Percentiles rank a stretch among this genome's conserved stretches.
These are phyloP conservation scores for Aphaenogaster rudis DNA, from an alignment of 1,140 invertebrate species.

Conservation along the genomic window DNA sequence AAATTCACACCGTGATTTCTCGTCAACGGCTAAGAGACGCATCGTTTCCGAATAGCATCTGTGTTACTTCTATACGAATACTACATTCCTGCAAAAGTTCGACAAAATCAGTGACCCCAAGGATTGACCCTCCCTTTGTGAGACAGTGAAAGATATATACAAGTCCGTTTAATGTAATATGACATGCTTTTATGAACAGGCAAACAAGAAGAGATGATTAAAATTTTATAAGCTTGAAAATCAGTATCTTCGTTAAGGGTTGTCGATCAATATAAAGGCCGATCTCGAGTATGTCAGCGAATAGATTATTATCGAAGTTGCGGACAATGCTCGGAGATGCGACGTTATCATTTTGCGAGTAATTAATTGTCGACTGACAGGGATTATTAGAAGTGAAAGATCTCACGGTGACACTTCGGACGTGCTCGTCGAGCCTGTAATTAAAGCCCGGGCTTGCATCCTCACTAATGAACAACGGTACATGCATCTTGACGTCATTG, in stretches of 20 bases:
- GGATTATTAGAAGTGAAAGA: constrained; percentile 57
- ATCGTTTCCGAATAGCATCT: no score
- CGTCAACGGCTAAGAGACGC: no score
- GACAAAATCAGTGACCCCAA: no score
- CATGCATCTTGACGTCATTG: constrained; percentile 35
- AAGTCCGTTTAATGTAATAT: not conserved
- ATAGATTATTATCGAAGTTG: constrained; percentile 37
- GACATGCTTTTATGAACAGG: not conserved
- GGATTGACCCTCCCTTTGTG: no score
- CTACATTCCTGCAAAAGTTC: no score
- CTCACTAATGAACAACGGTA: constrained; percentile 47
- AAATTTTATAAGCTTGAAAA: not conserved
- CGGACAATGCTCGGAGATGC: constrained; percentile 2
- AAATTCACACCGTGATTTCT: no score
- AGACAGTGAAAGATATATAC: no score
- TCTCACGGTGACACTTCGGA: constrained; percentile 38
- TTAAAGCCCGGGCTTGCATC: constrained; percentile 50
- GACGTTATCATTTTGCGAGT: constrained; percentile 55
- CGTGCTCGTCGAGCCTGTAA: constrained; percentile 35
- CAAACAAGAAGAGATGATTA: not conserved
- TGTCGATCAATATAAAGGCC: constrained; percentile 16
- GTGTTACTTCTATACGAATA: no score
- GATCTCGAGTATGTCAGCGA: not conserved
- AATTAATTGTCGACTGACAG: constrained; percentile 52
- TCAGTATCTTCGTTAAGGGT: not conserved